Evolutionary conservation across 2,797 vertebrate genomes (phyloP).

Genomic region (Hybognathus amarus): DNA sequence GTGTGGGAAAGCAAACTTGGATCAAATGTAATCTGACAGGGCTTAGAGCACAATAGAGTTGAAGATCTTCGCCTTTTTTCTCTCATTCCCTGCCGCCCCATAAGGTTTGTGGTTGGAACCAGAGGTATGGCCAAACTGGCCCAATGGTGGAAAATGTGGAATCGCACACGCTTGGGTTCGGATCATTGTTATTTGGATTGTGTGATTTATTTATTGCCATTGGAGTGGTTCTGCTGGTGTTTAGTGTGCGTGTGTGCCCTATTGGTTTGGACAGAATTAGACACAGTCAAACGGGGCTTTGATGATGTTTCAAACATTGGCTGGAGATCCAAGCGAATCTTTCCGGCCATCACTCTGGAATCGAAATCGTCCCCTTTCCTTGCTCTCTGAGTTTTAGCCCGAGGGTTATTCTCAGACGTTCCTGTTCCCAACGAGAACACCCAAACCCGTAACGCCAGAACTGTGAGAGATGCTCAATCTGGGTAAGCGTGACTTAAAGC

Average conservation of each 20-base stretch:
- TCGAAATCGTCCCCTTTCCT: background rate
- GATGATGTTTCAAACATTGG: slow-evolving; percentile 48
- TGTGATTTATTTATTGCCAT: slow-evolving; percentile 35
- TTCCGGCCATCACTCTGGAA: background rate
- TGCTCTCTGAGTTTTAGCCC: background rate
- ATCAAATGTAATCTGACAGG: slow-evolving; percentile 49
- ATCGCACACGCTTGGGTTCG: slow-evolving; percentile 1
- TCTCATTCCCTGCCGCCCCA: background rate
- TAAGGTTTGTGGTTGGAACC: slow-evolving; percentile 39
- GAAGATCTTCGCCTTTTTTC: slow-evolving; percentile 37
- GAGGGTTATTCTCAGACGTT: slow-evolving; percentile 20
- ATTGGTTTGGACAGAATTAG: slow-evolving; percentile 37
- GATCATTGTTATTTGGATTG: slow-evolving; percentile 43
- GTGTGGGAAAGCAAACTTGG: slow-evolving; percentile 47
- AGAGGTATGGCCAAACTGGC: slow-evolving; percentile 31
- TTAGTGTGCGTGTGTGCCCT: slow-evolving; percentile 41
- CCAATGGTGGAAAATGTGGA: slow-evolving; percentile 32
- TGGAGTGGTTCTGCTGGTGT: slow-evolving; percentile 33
- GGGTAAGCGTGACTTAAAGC: background rate
- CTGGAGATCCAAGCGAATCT: slow-evolving; percentile 35
- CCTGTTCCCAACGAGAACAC: slow-evolving; percentile 17
- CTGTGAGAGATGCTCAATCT: background rate
- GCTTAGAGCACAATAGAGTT: slow-evolving; percentile 33
- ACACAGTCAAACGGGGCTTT: slow-evolving; percentile 35
- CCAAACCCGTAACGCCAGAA: slow-evolving; percentile 45